Evolutionary conservation across 2,888 invertebrate genomes (phyloP).

Genomic region (Sepioteuthis lessoniana): DNA sequence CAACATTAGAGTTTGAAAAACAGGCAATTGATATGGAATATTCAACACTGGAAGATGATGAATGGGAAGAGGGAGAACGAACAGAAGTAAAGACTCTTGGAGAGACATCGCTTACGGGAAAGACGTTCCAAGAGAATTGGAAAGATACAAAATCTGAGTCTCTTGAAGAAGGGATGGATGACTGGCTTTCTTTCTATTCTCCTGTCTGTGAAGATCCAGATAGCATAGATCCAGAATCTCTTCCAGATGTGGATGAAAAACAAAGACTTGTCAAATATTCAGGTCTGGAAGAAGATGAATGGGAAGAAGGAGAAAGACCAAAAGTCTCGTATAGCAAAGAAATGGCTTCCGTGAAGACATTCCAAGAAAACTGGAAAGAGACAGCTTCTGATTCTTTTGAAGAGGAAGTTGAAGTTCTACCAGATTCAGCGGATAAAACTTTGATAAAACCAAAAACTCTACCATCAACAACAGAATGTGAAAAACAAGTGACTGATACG

Average conservation of each 20-base stretch:
- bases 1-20: not conserved
- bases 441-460: not conserved
- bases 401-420: not conserved
- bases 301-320: slow-evolving; percentile 1
- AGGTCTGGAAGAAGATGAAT: not conserved
- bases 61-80: slow-evolving; percentile 8
- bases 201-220: not conserved
- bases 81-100: not conserved
- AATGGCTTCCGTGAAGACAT: not conserved
- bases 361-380: not conserved
- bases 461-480: not conserved
- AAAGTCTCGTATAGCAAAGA: not conserved
- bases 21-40: not conserved
- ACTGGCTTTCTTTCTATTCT: not conserved
- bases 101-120: not conserved
- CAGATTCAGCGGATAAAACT: not conserved
- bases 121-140: not conserved
- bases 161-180: not conserved
- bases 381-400: not conserved
- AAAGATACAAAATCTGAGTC: not conserved
- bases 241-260: not conserved
- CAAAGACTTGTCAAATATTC: not conserved
- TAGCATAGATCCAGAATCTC: not conserved
- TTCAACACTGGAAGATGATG: not conserved
- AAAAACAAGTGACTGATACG: not conserved